Evolutionary conservation across 2,888 invertebrate species (phyloP).

Genomic region (Drosophila neutralis): DNA sequence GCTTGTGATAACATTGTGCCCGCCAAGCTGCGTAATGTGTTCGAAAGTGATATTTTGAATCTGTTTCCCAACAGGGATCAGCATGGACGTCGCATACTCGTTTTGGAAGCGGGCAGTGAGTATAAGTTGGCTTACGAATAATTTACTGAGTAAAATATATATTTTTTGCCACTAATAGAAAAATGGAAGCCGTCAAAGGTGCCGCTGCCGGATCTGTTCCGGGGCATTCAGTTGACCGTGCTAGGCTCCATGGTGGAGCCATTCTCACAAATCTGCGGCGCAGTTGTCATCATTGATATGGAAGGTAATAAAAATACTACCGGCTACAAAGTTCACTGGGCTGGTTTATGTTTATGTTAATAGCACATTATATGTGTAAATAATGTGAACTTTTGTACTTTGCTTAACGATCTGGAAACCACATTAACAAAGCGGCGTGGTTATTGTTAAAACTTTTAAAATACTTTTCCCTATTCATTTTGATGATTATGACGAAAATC

Average conservation of each 20-base stretch:
- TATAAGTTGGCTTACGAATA: conserved; percentile 27
- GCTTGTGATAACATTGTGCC: conserved; percentile 88
- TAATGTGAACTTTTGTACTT: conserved; percentile 11
- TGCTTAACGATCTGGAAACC: conserved; percentile 7
- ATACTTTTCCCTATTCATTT: neutral
- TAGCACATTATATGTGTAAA: conserved; percentile 4
- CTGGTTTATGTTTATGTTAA: conserved; percentile 6
- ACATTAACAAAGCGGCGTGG: neutral
- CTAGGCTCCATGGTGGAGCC: conserved; percentile 92
- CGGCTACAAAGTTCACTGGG: neutral
- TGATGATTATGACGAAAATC: neutral
- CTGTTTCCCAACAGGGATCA: conserved; percentile 89
- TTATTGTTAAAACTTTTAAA: neutral
- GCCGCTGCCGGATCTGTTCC: conserved; percentile 88
- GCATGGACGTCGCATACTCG: conserved; percentile 89
- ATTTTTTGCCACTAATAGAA: conserved; percentile 81
- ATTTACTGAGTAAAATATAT: too few relatives aligned
- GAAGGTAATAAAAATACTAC: conserved; percentile 84
- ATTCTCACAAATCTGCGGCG: conserved; percentile 91
- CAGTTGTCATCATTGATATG: conserved; percentile 90
- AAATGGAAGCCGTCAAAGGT: conserved; percentile 92
- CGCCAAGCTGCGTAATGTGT: conserved; percentile 87
- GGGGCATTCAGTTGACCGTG: conserved; percentile 89
- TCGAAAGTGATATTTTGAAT: conserved; percentile 88
- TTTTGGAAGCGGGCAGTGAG: conserved; percentile 90